Evolutionary conservation across 2,797 vertebrate species (phyloP).

Genomic region (Vireo griseus): DNA sequence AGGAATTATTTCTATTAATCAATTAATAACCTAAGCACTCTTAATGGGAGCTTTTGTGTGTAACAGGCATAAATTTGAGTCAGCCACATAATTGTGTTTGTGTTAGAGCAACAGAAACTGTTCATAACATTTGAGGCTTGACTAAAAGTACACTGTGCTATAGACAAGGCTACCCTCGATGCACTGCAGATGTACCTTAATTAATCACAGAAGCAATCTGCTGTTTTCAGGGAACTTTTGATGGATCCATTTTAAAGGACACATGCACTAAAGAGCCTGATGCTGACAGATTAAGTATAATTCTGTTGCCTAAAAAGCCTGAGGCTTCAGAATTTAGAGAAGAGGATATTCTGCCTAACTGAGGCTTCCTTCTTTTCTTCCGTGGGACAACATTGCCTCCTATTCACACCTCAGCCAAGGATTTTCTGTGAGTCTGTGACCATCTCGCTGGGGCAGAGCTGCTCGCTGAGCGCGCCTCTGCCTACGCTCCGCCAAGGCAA

Average conservation of each 20-base stretch:
- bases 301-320: background rate
- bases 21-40: background rate
- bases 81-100: background rate
- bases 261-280: background rate
- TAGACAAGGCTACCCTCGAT: background rate
- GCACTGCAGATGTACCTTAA: constrained; percentile 17
- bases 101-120: background rate
- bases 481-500: background rate
- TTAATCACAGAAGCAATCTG: background rate
- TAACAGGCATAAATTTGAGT: background rate
- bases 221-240: background rate
- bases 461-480: background rate
- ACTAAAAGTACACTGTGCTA: background rate
- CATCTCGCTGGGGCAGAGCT: background rate
- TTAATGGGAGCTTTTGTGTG: background rate
- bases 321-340: background rate
- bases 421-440: background rate
- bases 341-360: background rate
- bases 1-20: background rate
- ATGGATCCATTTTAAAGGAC: background rate
- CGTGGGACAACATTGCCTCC: background rate
- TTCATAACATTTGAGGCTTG: background rate
- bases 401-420: background rate
- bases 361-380: background rate
- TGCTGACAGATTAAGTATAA: background rate